Evolutionary conservation across 2,797 vertebrate species (phyloP).

Genomic region (Helostoma temminkii): DNA sequence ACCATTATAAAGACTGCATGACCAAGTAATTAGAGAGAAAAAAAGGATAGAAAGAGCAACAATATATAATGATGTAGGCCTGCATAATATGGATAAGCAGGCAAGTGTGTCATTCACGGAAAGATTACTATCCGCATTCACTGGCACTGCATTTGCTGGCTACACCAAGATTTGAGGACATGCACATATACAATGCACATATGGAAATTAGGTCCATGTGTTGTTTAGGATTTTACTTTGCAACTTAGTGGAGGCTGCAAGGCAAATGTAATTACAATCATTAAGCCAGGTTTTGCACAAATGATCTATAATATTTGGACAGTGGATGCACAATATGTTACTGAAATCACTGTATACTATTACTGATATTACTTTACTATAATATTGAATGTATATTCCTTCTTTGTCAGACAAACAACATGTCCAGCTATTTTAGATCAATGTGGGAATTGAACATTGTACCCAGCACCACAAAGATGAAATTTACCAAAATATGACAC

Average conservation of each 20-base stretch:
- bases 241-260: slow-evolving; percentile 1
- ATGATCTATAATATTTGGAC: neutral
- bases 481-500: too few relatives aligned
- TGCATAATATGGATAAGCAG: slow-evolving; percentile 52
- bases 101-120: slow-evolving; percentile 32
- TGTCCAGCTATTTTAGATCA: slow-evolving; percentile 5
- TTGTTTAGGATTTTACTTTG: slow-evolving; percentile 17
- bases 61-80: slow-evolving; percentile 24
- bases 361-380: neutral
- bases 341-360: too few relatives aligned
- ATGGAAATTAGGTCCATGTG: slow-evolving; percentile 29
- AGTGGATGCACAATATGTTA: neutral
- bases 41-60: slow-evolving; percentile 10
- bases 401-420: too few relatives aligned
- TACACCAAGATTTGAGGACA: slow-evolving; percentile 46
- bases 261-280: slow-evolving; percentile 23
- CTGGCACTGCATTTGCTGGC: slow-evolving; percentile 32
- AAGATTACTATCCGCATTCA: slow-evolving; percentile 52
- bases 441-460: neutral
- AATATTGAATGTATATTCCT: neutral
- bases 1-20: slow-evolving; percentile 42
- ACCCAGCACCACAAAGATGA: neutral
- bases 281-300: slow-evolving; percentile 2
- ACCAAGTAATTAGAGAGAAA: slow-evolving; percentile 10
- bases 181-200: neutral